A percentile compares a stretch with the other conserved stretches of the same genome.
These are phyloP conservation scores for Vespertilio murinus DNA, from an alignment of 2,797 vertebrate genomes.

Conservation along the genomic window DNA sequence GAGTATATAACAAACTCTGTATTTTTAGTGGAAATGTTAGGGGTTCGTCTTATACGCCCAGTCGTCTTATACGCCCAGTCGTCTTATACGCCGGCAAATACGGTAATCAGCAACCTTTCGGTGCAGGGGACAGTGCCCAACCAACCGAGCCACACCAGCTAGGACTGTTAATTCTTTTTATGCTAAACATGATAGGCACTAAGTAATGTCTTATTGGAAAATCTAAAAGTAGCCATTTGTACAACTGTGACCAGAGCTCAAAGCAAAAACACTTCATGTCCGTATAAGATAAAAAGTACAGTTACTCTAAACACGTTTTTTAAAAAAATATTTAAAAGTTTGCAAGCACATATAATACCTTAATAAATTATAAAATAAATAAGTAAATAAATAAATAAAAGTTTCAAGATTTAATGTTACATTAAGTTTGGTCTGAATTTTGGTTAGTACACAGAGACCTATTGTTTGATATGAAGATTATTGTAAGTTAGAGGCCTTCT, in stretches of 20 bases:
- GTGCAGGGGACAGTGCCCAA: too few species aligned
- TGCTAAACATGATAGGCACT: not conserved
- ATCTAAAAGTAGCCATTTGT: constrained; percentile 12
- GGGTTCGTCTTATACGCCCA: too few species aligned
- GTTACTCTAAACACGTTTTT: not conserved
- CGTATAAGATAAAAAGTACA: not conserved
- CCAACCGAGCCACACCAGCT: too few species aligned
- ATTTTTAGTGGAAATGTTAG: too few species aligned
- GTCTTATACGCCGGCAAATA: too few species aligned
- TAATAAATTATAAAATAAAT: too few species aligned
- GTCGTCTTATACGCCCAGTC: too few species aligned
- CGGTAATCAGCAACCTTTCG: too few species aligned
- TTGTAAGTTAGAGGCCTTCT: not conserved
- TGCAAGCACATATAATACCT: too few species aligned
- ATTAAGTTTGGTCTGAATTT: constrained; percentile 37
- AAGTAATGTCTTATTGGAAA: constrained; percentile 17
- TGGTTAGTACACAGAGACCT: not conserved
- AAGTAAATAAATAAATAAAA: too few species aligned
- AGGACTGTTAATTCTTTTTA: not conserved
- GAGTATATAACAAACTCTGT: too few species aligned
- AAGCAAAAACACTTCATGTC: not conserved
- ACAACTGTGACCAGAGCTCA: constrained; percentile 29
- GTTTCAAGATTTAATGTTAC: not conserved
- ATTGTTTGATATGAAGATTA: constrained; percentile 20
- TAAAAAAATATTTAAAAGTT: constrained; percentile 37